phyloP scores from a whole-genome alignment of 1,140 invertebrate genomes.

The Myzus persicae region DNA sequence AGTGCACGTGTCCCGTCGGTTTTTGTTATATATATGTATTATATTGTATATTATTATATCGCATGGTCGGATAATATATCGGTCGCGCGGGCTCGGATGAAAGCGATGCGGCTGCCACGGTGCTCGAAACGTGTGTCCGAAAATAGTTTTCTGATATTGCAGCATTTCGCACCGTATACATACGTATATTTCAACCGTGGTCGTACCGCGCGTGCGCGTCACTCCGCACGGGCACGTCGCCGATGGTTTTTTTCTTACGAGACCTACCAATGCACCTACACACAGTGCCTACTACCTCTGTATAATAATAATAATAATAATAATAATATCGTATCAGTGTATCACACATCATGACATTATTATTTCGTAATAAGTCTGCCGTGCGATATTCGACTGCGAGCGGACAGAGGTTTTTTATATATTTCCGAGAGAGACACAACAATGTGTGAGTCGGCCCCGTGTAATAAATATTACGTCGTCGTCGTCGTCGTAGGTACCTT shows the following conservation, averaged over 20 bases:
- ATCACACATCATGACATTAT: too few species aligned
- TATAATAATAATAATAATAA: too few species aligned
- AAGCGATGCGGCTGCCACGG: not conserved
- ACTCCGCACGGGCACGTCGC: not conserved
- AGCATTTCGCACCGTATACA: not conserved
- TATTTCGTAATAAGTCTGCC: not conserved
- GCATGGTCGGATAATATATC: not conserved
- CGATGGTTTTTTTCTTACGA: not conserved
- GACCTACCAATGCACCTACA: too few species aligned
- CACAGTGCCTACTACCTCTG: too few species aligned
- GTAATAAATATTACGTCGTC: not conserved
- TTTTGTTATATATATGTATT: not conserved
- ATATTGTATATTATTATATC: too few species aligned
- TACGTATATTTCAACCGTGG: not conserved
- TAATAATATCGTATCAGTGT: too few species aligned
- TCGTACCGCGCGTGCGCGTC: not conserved
- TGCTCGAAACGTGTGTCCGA: not conserved
- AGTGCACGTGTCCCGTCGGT: not conserved
- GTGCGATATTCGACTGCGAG: not conserved
- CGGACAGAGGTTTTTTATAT: not conserved
- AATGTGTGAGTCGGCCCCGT: not conserved
- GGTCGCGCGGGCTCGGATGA: not conserved
- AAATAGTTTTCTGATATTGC: conserved; percentile 45
- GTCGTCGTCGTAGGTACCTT: too few species aligned
- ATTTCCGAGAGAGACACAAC: not conserved